Percentiles rank a stretch among this genome's conserved stretches.
Evolutionary conservation across 2,888 invertebrate species (phyloP).

Genomic region (Archips xylosteana): DNA sequence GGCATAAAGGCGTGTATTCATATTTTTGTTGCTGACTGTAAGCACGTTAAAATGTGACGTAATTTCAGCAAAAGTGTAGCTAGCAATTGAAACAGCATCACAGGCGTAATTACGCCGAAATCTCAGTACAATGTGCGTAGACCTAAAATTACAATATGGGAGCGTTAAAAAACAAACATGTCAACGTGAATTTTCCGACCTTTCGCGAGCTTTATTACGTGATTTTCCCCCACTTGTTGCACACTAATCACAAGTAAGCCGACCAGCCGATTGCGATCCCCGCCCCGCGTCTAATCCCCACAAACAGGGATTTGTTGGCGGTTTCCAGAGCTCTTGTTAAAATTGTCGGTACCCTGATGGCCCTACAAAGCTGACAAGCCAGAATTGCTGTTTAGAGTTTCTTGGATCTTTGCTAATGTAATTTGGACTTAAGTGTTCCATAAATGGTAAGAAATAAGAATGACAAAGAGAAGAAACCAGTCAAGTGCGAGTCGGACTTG

Average conservation of each 20-base stretch:
- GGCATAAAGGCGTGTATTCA: too few relatives aligned
- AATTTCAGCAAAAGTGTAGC: too few relatives aligned
- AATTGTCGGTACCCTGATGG: background rate
- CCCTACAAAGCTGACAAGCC: slow-evolving; percentile 16
- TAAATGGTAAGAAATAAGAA: background rate
- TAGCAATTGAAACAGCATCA: too few relatives aligned
- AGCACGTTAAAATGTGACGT: too few relatives aligned
- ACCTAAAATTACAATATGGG: background rate
- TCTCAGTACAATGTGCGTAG: too few relatives aligned
- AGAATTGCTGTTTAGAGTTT: slow-evolving; percentile 10
- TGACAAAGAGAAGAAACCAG: too few relatives aligned
- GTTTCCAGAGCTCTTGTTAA: background rate
- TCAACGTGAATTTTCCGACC: slow-evolving; percentile 7
- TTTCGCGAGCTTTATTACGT: slow-evolving; percentile 15
- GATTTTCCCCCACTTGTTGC: slow-evolving; percentile 25
- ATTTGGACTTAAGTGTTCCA: background rate
- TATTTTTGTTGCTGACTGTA: too few relatives aligned
- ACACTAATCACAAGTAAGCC: slow-evolving; percentile 9
- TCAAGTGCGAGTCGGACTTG: too few relatives aligned
- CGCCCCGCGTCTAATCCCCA: background rate
- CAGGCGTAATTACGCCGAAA: too few relatives aligned
- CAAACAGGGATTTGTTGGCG: background rate
- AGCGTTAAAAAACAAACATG: slow-evolving; percentile 5
- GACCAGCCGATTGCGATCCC: slow-evolving; percentile 1
- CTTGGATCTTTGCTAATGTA: slow-evolving; percentile 12